Base-by-base conservation (phyloP, 2,797 vertebrate species). In the Sandelia bainsii region DNA sequence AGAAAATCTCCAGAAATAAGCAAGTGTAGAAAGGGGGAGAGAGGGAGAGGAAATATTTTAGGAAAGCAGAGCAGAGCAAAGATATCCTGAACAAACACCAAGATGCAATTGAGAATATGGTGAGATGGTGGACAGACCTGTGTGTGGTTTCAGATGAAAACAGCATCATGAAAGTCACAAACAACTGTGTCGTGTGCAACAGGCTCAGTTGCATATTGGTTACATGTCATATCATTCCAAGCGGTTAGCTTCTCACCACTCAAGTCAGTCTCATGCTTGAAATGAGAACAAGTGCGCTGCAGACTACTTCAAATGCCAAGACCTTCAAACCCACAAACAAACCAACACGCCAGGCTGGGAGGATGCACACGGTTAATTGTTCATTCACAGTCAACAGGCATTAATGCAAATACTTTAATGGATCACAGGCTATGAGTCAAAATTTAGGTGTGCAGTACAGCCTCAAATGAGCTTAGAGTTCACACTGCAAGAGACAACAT, bases 21-120 rank as follows among this genome's bases (percentile, higher is more conserved):
- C 83, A 57, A 75, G 84, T 76, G 79, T 74, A 48, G 93, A 70
- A 91, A 94, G 51, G 49, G 90, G 91, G 95, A 95, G 84, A 91
- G 93, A 95, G 90, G 84, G 79, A 88, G 87, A 91, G 87, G 81
- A 91, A 60, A 95, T 94, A 95, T 96, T 95, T 96, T 95, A 96
- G 94, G 91, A 93, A 89, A 96, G 96, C 92, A 96, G 92, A 96
- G 95, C 94, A 97, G 95, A 95, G 95, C 94, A 95, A 92, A 95
- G 93, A 95, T 92, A 95, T 93, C 90, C 91, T 93, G 86, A 90
- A 93, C 81, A 90, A 86, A 81, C 93, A 94, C 92, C 93, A 89
- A 94, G 94, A 96, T 95, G 95, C 95, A 94, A 92, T 89, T 92
- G 93, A 95, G 86, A 81, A 85, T 76, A 89, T 75, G 89, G 81